A percentile compares a stretch with the other conserved stretches of the same genome.
These are phyloP conservation scores for Diogma glabrata DNA, from an alignment of 2,888 invertebrate species.

Conservation along the genomic window DNA sequence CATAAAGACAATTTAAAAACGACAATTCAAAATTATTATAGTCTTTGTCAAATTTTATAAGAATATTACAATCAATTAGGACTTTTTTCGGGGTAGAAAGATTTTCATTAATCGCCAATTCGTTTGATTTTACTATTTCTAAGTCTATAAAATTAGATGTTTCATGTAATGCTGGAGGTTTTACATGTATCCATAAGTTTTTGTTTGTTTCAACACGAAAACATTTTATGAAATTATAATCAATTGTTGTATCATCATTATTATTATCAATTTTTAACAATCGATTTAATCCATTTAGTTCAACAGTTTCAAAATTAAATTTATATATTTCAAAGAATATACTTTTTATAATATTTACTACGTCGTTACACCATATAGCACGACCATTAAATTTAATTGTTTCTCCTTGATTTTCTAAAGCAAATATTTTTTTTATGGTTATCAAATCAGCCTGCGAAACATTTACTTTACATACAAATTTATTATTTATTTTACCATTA, in stretches of 20 bases:
- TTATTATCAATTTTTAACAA: not conserved
- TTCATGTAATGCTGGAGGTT: not conserved
- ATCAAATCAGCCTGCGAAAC: not conserved
- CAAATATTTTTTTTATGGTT: not conserved
- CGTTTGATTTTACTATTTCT: not conserved
- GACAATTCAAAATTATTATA: slow-evolving; percentile 1
- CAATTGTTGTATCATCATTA: not conserved
- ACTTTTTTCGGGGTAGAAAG: not conserved
- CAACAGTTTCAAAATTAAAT: no score
- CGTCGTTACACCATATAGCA: slow-evolving; percentile 1
- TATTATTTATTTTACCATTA: not conserved
- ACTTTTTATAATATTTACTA: not conserved
- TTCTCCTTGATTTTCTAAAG: not conserved
- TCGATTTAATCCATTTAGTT: no score
- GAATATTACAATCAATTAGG: not conserved
- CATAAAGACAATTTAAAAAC: not conserved
- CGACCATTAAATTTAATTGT: not conserved
- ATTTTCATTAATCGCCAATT: not conserved
- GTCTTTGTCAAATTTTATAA: not conserved
- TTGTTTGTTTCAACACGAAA: not conserved
- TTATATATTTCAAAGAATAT: not conserved
- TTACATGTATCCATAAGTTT: not conserved
- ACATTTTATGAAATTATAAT: not conserved
- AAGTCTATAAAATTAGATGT: not conserved
- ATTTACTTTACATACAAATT: slow-evolving; percentile 3